Conservation (phyloP, 1,140 invertebrate species). For the Gryllus bimaculatus region DNA sequence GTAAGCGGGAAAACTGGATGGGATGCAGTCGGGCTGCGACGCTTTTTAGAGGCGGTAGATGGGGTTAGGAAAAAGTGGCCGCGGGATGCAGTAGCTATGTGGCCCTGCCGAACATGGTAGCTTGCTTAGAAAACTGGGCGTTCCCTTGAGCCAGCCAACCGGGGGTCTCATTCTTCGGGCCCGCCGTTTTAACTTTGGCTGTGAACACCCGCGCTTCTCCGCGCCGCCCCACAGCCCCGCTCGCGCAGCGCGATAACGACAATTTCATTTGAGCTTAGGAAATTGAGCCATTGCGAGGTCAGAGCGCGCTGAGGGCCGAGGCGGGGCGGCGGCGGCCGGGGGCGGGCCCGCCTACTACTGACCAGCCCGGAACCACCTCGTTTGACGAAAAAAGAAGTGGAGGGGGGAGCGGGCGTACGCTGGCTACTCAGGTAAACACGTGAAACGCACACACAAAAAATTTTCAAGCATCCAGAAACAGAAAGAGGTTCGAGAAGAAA, state of each 20-base stretch:
- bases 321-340: no score
- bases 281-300: conserved; percentile 11
- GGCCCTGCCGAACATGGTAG: no score
- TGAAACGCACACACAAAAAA: neutral
- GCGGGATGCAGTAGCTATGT: no score
- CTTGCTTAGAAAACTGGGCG: no score
- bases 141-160: no score
- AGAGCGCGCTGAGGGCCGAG: neutral
- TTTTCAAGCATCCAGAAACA: neutral
- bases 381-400: neutral
- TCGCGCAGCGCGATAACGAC: conserved; percentile 10
- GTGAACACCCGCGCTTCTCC: no score
- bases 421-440: neutral
- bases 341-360: neutral
- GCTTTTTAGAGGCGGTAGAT: no score
- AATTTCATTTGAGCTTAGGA: conserved; percentile 11
- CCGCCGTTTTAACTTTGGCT: no score
- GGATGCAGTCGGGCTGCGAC: no score
- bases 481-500: neutral
- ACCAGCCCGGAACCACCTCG: neutral
- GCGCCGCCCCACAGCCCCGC: neutral
- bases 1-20: no score
- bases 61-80: no score
- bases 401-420: neutral
- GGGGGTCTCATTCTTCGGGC: no score